Evolutionary conservation across 2,888 invertebrate genomes (phyloP).

Genomic region (Amiota mariae): DNA sequence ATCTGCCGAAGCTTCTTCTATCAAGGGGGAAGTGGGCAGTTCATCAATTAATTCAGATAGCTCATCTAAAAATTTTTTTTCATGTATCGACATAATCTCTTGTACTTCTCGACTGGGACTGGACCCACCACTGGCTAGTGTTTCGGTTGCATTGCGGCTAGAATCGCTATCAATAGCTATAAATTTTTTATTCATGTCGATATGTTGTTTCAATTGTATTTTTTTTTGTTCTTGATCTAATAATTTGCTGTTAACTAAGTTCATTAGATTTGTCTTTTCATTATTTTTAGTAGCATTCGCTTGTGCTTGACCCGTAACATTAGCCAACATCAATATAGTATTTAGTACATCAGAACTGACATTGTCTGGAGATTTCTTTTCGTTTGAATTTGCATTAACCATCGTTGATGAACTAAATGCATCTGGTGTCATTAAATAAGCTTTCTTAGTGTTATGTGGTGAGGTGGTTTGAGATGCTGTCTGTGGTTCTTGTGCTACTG

Average conservation of each 20-base stretch:
- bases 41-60: constrained; percentile 20
- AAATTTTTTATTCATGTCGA: constrained; percentile 69
- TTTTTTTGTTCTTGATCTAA: constrained; percentile 72
- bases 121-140: constrained; percentile 84
- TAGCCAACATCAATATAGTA: constrained; percentile 73
- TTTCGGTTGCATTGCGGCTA: constrained; percentile 62
- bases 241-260: constrained; percentile 71
- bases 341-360: constrained; percentile 72
- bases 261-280: constrained; percentile 67
- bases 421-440: constrained; percentile 87
- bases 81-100: constrained; percentile 85
- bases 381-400: constrained; percentile 36
- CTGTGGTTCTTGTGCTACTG: constrained; percentile 46
- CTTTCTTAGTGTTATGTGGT: constrained; percentile 57
- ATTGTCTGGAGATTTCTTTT: constrained; percentile 36
- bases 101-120: constrained; percentile 93
- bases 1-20: constrained; percentile 45
- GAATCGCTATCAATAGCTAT: constrained; percentile 66
- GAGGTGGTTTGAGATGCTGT: constrained; percentile 60
- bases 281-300: constrained; percentile 49
- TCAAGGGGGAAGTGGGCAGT: constrained; percentile 13
- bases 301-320: constrained; percentile 63
- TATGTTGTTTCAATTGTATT: constrained; percentile 61
- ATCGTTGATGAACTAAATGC: constrained; percentile 79
- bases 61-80: constrained; percentile 63